Evolutionary conservation across 1,140 invertebrate species (phyloP).

Genomic region (Drosophila rufa): DNA sequence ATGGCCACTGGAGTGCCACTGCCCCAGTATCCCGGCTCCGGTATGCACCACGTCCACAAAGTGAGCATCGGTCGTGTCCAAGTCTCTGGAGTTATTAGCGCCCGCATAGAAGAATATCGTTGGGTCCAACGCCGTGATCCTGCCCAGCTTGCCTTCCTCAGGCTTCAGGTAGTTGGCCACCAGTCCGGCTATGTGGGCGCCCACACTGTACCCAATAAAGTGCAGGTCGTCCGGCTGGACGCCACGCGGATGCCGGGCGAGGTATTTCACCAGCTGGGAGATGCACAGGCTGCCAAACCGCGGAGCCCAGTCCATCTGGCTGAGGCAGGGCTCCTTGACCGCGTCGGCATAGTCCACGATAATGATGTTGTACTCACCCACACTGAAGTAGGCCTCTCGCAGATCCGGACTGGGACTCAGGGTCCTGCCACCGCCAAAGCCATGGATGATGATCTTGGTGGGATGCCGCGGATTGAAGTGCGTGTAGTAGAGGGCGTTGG

Average conservation of each 20-base stretch:
- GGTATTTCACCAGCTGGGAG: constrained; percentile 91
- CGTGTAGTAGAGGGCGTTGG: constrained; percentile 89
- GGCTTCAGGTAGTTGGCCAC: constrained; percentile 91
- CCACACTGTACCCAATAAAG: constrained; percentile 93
- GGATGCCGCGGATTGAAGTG: constrained; percentile 90
- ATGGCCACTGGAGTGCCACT: constrained; percentile 94
- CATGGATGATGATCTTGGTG: constrained; percentile 93
- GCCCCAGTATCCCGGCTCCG: constrained; percentile 92
- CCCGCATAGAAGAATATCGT: constrained; percentile 94
- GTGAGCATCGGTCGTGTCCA: constrained; percentile 93
- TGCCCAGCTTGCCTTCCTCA: constrained; percentile 89
- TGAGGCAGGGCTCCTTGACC: constrained; percentile 93
- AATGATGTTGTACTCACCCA: constrained; percentile 93
- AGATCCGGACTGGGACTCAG: constrained; percentile 93
- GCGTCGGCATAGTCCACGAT: constrained; percentile 93
- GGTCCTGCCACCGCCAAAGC: constrained; percentile 92
- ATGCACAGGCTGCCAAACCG: constrained; percentile 93
- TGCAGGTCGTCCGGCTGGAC: constrained; percentile 91
- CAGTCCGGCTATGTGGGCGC: constrained; percentile 93
- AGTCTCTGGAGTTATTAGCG: constrained; percentile 91
- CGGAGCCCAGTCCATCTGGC: constrained; percentile 93
- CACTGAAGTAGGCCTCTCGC: constrained; percentile 91
- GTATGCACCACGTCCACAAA: constrained; percentile 96
- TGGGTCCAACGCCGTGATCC: constrained; percentile 94
- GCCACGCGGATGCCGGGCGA: constrained; percentile 91